Percentiles rank a stretch among this genome's conserved stretches.
Evolutionary conservation across 2,888 invertebrate species (phyloP).

Genomic region (Agrilus mali): DNA sequence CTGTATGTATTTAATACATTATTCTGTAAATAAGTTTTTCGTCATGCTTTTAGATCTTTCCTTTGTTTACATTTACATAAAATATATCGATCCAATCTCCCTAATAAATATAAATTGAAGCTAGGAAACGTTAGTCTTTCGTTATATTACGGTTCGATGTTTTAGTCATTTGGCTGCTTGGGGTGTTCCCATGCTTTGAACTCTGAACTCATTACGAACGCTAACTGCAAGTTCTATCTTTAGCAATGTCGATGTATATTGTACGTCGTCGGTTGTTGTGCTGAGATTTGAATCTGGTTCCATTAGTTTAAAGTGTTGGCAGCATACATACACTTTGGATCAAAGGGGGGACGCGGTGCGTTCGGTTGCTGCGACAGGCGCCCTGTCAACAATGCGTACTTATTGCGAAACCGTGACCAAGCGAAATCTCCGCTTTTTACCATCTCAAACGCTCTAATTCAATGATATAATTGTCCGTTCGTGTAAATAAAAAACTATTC

Average conservation of each 20-base stretch:
- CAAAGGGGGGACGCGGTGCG: slow-evolving; percentile 9
- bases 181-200: slow-evolving; percentile 2
- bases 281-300: slow-evolving; percentile 19
- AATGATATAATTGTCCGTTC: slow-evolving; percentile 35
- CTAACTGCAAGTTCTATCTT: too few relatives aligned
- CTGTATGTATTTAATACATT: too few relatives aligned
- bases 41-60: too few relatives aligned
- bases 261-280: not conserved
- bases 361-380: slow-evolving; percentile 23
- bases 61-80: too few relatives aligned
- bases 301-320: slow-evolving; percentile 23
- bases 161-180: too few relatives aligned
- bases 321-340: slow-evolving; percentile 3
- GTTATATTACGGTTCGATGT: too few relatives aligned
- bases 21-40: too few relatives aligned
- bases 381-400: slow-evolving; percentile 26
- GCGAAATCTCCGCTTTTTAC: slow-evolving; percentile 29
- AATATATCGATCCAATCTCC: too few relatives aligned
- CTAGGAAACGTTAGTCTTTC: too few relatives aligned
- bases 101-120: too few relatives aligned
- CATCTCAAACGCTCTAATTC: slow-evolving; percentile 30
- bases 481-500: slow-evolving; percentile 30
- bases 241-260: too few relatives aligned
- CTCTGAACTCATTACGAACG: slow-evolving; percentile 10
- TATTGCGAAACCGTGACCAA: slow-evolving; percentile 31